These are phyloP conservation scores for Sarcophaga peregrina DNA, from an alignment of 1,140 invertebrate species.

Conservation along the genomic window DNA sequence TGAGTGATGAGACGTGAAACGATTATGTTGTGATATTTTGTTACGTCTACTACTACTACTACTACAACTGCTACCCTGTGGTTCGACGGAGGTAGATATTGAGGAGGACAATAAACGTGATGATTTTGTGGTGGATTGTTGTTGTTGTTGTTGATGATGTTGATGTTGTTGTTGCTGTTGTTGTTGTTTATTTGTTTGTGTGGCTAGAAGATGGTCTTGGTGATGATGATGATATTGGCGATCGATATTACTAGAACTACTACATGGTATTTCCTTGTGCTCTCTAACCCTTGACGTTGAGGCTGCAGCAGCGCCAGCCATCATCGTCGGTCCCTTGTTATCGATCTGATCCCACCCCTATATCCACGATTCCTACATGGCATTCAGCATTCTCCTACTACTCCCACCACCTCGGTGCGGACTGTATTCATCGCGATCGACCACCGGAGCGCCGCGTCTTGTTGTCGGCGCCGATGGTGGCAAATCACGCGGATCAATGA, in stretches of 20 bases:
- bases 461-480: slow-evolving; percentile 51
- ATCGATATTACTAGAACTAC: slow-evolving; percentile 42
- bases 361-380: slow-evolving; percentile 68
- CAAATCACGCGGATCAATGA: slow-evolving; percentile 53
- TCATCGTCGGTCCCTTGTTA: slow-evolving; percentile 26
- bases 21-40: slow-evolving; percentile 47
- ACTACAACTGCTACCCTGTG: slow-evolving; percentile 23
- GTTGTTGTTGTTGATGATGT: slow-evolving; percentile 23
- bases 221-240: slow-evolving; percentile 39
- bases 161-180: neutral
- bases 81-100: slow-evolving; percentile 25
- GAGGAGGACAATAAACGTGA: slow-evolving; percentile 40
- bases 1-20: slow-evolving; percentile 6
- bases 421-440: slow-evolving; percentile 65
- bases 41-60: slow-evolving; percentile 53
- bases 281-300: slow-evolving; percentile 34
- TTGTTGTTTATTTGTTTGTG: slow-evolving; percentile 18
- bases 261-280: slow-evolving; percentile 20
- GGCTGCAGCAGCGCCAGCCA: slow-evolving; percentile 10
- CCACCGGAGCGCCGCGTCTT: slow-evolving; percentile 46
- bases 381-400: slow-evolving; percentile 67
- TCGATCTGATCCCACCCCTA: slow-evolving; percentile 67
- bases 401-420: slow-evolving; percentile 66
- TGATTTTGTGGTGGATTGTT: slow-evolving; percentile 25
- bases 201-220: slow-evolving; percentile 19